Base-by-base conservation (phyloP, 2,888 invertebrate species). In the Dusona sp. region DNA sequence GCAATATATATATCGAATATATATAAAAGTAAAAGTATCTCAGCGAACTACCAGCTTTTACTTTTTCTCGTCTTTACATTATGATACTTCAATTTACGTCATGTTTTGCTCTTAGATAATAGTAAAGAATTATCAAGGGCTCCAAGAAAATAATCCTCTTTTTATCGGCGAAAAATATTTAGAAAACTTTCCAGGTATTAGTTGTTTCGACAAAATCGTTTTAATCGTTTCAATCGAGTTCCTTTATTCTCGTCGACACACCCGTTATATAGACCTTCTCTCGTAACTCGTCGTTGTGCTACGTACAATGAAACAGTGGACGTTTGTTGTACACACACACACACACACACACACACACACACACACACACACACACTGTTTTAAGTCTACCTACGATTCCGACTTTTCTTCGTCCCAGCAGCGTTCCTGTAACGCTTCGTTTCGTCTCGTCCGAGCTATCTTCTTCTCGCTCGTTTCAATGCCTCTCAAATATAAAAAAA, bases 271-370 rank as follows among this genome's bases (percentile, higher is more conserved):
- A 72, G 33, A 16, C 42, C 19, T 73, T 74, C 74, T 42, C 72
- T 64, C 16, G 51, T 57, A 70, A 73, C 33, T 80, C 80, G 70
- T 77, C 45, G 33, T 92, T 89, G 91, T 89, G 91, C 91, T 91
- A 90, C 92, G 91, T 91, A 91, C 88, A 90, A 89, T 90, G 91
- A 90, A 92, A 91, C 92, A 91, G 90, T 90, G 92, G 90, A 91
- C 91, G 91, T 91, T 77, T 91, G 92, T 92, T 92, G 45, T 33
- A 91, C 25, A 61, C 45, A 51, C 57, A 54, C 13, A 13, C 6
- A 36, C 54, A 42, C 38, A 42, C 42, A 25, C 45, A 45, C 22
- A 91, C 91, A 42, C 33, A 91, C 25, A 61, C 45, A 54, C 61
- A 57, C 16, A 19, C 3, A 57, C 57, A 45, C 45, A 45, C 45